A percentile compares a stretch with the other conserved stretches of the same genome.
These are phyloP conservation scores for Mastigias papua DNA, from an alignment of 30 jellyfish, hydroid and myxozoan species.

Conservation along the genomic window DNA sequence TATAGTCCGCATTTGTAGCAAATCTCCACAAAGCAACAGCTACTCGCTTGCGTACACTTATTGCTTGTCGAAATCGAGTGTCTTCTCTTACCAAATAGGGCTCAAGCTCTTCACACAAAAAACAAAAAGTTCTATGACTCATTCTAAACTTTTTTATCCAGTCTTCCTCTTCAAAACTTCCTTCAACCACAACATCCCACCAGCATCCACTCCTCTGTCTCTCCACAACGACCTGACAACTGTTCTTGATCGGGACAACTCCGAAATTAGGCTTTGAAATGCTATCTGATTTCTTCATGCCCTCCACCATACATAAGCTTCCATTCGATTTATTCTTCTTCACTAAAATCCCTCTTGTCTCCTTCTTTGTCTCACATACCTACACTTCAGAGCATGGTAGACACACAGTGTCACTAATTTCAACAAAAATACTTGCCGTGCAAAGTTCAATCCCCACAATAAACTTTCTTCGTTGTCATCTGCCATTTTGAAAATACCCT, in stretches of 20 bases:
- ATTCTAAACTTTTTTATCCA: conserved; percentile 33
- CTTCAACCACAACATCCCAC: conserved; percentile 15
- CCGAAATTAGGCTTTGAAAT: background rate
- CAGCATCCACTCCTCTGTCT: background rate
- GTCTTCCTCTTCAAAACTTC: background rate
- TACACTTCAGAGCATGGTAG: background rate
- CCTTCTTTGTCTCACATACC: background rate
- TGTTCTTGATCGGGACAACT: background rate
- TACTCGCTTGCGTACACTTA: conserved; percentile 13
- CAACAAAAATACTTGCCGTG: conserved; percentile 1
- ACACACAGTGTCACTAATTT: background rate
- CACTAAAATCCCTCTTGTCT: background rate
- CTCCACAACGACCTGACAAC: conserved; percentile 2
- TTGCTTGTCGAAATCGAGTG: conserved; percentile 29
- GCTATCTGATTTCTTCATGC: conserved; percentile 11
- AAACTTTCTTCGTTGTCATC: conserved; percentile 4
- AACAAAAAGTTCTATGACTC: conserved; percentile 11
- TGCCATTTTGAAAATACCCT: conserved; percentile 45
- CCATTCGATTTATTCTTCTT: conserved; percentile 8
- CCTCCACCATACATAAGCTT: conserved; percentile 32
- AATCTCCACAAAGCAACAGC: conserved; percentile 28
- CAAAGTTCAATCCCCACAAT: conserved; percentile 30
- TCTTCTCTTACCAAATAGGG: conserved; percentile 20
- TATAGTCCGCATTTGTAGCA: conserved; percentile 29
- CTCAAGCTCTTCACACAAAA: conserved; percentile 21